These are phyloP conservation scores for Drosophila greeni DNA, from an alignment of 2,888 invertebrate genomes.

Conservation along the genomic window DNA sequence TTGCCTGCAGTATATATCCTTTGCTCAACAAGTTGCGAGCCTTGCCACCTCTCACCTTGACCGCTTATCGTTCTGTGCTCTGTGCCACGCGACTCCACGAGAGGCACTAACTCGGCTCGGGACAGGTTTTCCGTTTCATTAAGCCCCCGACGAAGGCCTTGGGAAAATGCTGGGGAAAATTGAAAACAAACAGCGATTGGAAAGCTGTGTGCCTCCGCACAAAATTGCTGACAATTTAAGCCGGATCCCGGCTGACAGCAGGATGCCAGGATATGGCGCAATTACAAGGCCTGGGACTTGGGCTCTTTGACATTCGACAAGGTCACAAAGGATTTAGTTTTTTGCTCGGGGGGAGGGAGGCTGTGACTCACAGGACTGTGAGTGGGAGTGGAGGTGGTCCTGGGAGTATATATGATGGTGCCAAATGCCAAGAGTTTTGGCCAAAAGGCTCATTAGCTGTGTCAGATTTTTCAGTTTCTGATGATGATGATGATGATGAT, in stretches of 20 bases:
- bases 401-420: not conserved
- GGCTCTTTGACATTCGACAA: constrained; percentile 61
- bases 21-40: constrained; percentile 23
- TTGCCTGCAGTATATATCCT: constrained; percentile 7
- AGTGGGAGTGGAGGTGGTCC: not conserved
- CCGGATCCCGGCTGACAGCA: constrained; percentile 56
- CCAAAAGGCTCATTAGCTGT: constrained; percentile 46
- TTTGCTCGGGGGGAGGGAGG: constrained; percentile 39
- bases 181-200: constrained; percentile 51
- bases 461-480: constrained; percentile 16
- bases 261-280: constrained; percentile 27
- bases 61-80: constrained; percentile 33
- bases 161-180: constrained; percentile 58
- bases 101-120: constrained; percentile 11
- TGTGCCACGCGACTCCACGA: constrained; percentile 17
- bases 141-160: constrained; percentile 41
- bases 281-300: constrained; percentile 13
- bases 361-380: constrained; percentile 35
- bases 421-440: constrained; percentile 32
- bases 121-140: constrained; percentile 49
- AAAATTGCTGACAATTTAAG: constrained; percentile 57
- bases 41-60: constrained; percentile 34
- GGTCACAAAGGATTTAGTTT: constrained; percentile 49
- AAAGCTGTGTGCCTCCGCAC: constrained; percentile 21
- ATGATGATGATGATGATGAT: not conserved